Evolutionary conservation across 2,888 invertebrate species (phyloP), one percentile per base, ranked within the genome.

Genomic region (Dusona sp.): DNA sequence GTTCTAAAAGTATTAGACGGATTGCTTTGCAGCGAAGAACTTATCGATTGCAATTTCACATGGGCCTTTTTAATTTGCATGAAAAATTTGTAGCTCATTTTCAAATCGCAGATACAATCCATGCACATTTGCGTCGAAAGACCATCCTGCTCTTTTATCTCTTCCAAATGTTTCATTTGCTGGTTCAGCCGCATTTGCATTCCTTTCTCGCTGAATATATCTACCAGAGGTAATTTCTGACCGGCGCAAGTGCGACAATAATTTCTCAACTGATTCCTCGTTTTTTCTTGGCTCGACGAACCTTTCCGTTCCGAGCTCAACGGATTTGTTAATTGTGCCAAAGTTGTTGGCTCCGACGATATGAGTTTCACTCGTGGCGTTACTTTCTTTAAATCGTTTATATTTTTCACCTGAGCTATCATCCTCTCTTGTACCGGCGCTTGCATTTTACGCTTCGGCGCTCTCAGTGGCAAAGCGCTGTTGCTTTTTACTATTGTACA

Each of bases 51-150:
- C 7, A 94, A 88, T 86, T 94, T 94, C 11, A 93, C 89, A 82
- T 94, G 92, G 8, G 94, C 94, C 73, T 94, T 94, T 72, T 94
- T 94, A 4, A 94, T 94, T 83, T 94, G 94, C 92, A 94, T 92
- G 68, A 94, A 94, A 90, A 94, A 94, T 83, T 94, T 94, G 74
- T 94, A 94, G 88, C 94, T 94, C 92, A 93, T 94, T 88, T 93
- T 93, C 7, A 94, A 85, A 87, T 94, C 94, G 67, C 93, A 94
- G 29, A 94, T 94, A 77, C 94, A 94, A 54, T 94, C 94, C 94
- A 94, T 94, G 65, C 94, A 94, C 92, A 94, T 94, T 84, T 93
- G 93, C 8, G 94, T 94, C 0, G 94, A 92, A 11, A 94, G 88
- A 70, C 92, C 92, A 25, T 93, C 92, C 19, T 91, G 78, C 45